Evolutionary conservation across 1,140 invertebrate genomes (phyloP).

Genomic region (Monomorium pharaonis): DNA sequence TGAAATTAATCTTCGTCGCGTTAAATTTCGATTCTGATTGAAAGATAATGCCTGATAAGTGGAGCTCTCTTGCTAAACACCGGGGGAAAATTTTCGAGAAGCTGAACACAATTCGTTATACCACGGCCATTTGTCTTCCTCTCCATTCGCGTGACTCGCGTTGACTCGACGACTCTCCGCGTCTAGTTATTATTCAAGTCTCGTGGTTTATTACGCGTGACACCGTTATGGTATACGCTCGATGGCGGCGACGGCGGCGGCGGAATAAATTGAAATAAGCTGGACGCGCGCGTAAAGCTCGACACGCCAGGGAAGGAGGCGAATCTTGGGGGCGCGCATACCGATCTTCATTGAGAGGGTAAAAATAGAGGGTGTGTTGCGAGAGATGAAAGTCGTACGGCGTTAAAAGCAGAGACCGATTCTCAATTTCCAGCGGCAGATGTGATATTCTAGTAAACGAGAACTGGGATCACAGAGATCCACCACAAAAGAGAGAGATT

Average conservation of each 20-base stretch:
- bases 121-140: conserved; percentile 43
- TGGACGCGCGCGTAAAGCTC: conserved; percentile 22
- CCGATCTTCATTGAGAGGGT: conserved; percentile 1
- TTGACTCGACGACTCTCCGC: conserved; percentile 53
- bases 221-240: conserved; percentile 35
- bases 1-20: conserved; percentile 3
- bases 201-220: conserved; percentile 54
- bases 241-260: not conserved
- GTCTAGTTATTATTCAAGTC: conserved; percentile 57
- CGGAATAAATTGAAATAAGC: conserved; percentile 54
- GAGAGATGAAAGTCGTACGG: conserved; percentile 13
- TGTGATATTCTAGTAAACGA: conserved; percentile 61
- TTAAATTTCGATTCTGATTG: conserved; percentile 12
- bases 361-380: conserved; percentile 34
- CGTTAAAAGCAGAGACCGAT: conserved; percentile 50
- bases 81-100: conserved; percentile 34
- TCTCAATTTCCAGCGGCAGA: conserved; percentile 64
- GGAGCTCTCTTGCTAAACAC: not conserved
- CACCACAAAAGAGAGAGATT: conserved; percentile 38
- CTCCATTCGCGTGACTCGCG: conserved; percentile 44
- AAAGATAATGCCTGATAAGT: not conserved
- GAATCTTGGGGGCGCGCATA: not conserved
- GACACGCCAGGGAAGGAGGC: not conserved
- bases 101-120: conserved; percentile 51
- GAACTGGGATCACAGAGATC: conserved; percentile 50